Percentiles rank a stretch among this genome's conserved stretches.
Conservation (phyloP, 2,888 invertebrate genomes). For the Hyles lineata region DNA sequence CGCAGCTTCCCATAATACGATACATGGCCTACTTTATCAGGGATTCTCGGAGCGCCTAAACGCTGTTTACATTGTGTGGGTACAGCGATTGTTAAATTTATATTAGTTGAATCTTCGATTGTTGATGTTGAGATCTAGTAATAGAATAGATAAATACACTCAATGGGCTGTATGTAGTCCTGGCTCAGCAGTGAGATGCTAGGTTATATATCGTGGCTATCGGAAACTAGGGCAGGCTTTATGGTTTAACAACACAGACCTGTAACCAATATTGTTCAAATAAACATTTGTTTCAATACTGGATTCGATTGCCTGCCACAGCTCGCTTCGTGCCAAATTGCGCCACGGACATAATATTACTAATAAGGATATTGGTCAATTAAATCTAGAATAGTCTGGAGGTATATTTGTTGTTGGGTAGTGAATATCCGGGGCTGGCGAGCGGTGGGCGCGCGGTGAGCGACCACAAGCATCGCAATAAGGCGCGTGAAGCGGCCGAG, state of each 20-base stretch:
- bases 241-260: too few relatives aligned
- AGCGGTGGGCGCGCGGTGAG: slow-evolving; percentile 28
- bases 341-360: too few relatives aligned
- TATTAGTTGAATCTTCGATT: not conserved
- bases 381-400: not conserved
- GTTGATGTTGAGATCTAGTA: not conserved
- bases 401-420: slow-evolving; percentile 59
- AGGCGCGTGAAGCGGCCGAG: slow-evolving; percentile 71
- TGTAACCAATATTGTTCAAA: too few relatives aligned
- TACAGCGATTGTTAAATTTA: slow-evolving; percentile 32
- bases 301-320: too few relatives aligned
- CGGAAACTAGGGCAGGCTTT: too few relatives aligned
- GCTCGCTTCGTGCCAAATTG: too few relatives aligned
- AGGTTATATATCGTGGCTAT: too few relatives aligned
- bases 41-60: slow-evolving; percentile 54
- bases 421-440: slow-evolving; percentile 52
- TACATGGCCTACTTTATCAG: slow-evolving; percentile 69
- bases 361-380: not conserved
- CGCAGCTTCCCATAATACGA: slow-evolving; percentile 65
- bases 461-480: slow-evolving; percentile 69
- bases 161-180: too few relatives aligned
- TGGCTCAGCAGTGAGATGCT: too few relatives aligned
- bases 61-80: slow-evolving; percentile 60
- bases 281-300: too few relatives aligned
- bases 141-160: not conserved